A percentile compares a stretch with the other conserved stretches of the same genome.
These are phyloP conservation scores for Thelaira solivaga DNA, from an alignment of 2,888 invertebrate species.

Conservation along the genomic window DNA sequence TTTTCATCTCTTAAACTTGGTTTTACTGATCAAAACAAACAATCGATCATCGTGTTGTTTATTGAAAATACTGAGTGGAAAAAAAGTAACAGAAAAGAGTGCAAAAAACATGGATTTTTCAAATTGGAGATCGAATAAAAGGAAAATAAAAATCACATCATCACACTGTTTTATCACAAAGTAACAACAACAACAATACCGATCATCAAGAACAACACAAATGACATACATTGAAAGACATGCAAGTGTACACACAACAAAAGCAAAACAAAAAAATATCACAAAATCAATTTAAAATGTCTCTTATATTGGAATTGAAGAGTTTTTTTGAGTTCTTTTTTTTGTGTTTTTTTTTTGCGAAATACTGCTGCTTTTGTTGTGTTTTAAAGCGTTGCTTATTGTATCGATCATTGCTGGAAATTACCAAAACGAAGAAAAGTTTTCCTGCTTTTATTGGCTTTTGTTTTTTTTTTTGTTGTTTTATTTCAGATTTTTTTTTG, in stretches of 20 bases:
- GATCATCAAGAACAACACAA: constrained; percentile 35
- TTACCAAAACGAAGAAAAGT: constrained; percentile 60
- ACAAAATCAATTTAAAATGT: constrained; percentile 60
- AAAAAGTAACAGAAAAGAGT: constrained; percentile 43
- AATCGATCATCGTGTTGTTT: constrained; percentile 59
- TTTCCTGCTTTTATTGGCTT: constrained; percentile 41
- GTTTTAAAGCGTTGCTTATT: constrained; percentile 59
- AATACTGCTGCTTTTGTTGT: not conserved
- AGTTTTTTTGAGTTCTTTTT: constrained; percentile 14
- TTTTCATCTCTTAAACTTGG: constrained; percentile 7
- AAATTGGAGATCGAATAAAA: constrained; percentile 51
- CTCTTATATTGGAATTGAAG: constrained; percentile 30
- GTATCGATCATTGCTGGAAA: constrained; percentile 58
- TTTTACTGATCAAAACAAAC: constrained; percentile 48
- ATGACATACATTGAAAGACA: constrained; percentile 35
- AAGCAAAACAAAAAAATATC: constrained; percentile 41
- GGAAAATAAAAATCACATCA: constrained; percentile 60
- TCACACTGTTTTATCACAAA: constrained; percentile 61
- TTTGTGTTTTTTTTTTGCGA: constrained; percentile 23
- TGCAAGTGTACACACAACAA: not conserved
- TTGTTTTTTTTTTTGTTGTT: constrained; percentile 12
- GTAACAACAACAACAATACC: constrained; percentile 21
- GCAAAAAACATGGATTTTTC: constrained; percentile 63
- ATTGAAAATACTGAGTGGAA: constrained; percentile 22
- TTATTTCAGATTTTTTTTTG: constrained; percentile 9